Base-by-base conservation (phyloP, 1,140 invertebrate genomes). In the Galleria mellonella region DNA sequence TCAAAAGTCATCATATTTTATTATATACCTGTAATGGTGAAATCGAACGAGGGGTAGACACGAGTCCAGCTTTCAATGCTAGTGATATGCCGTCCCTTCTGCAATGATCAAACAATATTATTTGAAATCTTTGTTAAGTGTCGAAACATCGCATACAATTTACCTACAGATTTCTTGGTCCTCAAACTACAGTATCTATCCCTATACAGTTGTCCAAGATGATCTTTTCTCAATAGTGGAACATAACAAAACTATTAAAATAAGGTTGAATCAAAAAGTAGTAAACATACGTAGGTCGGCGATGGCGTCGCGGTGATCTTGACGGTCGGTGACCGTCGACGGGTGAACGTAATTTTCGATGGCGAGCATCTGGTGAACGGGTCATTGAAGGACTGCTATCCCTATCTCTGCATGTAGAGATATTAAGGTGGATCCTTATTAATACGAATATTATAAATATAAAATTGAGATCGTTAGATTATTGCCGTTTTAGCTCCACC, bases 31-130 rank as follows among this genome's bases (percentile, higher is more conserved):
- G 60, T 23, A 23, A 49, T 9, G 76, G 76, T 15, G 79, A 72
- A 4, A 45, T 32, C 0, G 79, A 81, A 0, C 72, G 59, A 4
- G 76, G 72, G 7, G 76, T 76, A 7, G 76, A 81, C 4, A 72
- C 65, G 9, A 81, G 47, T 6, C 79, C 79, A 32, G 72, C 68
- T 45, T 81, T 79, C 12, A 83, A 43, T 12, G 79, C 79, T 9
- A 83, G 43, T 9, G 78, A 83, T 13, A 75, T 41, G 1, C 65
- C 74, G n/a, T 81, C 76, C 12, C 66, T 58, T 42, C 75, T 77
- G 60, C 2, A 57, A 65, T 59, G 9, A 43, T 37, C 10, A 17
- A 37, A n/a, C 0, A 23, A 23, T n/a, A n/a, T n/a, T 35, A 2
- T 14, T 1, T 32, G 3, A 32, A 32, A 32, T 5, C 3, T n/a